Percentiles rank a stretch among this genome's conserved stretches.
Evolutionary conservation across 2,113 vertebrate species (phyloP).

Genomic region (Myiopsitta monachus): DNA sequence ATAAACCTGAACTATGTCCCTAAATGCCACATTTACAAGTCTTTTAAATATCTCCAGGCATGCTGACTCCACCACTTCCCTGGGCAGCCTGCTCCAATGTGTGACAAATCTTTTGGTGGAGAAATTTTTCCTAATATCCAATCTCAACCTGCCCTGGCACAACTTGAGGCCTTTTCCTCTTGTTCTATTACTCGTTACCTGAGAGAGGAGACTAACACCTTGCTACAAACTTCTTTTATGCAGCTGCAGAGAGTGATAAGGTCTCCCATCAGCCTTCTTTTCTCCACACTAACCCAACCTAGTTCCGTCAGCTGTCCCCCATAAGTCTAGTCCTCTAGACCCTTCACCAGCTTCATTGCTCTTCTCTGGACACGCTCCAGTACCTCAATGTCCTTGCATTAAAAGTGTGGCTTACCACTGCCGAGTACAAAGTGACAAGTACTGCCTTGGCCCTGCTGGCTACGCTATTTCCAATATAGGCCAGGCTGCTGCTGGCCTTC

Average conservation of each 20-base stretch:
- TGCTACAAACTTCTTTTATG: not conserved
- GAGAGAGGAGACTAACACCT: not conserved
- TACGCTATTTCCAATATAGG: accelerated
- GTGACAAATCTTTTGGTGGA: not conserved
- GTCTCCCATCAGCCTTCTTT: not conserved
- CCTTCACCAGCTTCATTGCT: accelerated
- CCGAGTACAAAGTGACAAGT: accelerated
- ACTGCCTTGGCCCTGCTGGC: not conserved
- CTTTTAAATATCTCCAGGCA: not conserved
- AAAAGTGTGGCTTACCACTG: accelerated
- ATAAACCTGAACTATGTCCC: not conserved
- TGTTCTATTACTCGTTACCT: accelerated
- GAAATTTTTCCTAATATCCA: not conserved
- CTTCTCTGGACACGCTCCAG: accelerated
- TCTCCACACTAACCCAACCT: not conserved
- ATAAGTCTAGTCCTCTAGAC: not conserved
- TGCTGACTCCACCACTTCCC: not conserved
- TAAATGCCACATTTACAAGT: not conserved
- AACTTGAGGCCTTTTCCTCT: not conserved
- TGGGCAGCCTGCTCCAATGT: not conserved
- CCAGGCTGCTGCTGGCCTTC: accelerated
- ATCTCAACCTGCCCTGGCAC: accelerated
- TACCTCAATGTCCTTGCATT: accelerated
- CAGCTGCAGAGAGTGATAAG: not conserved
- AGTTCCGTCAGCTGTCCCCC: accelerated